These are phyloP conservation scores for Drosophila sproati DNA, from an alignment of 1,140 invertebrate species.

Conservation along the genomic window DNA sequence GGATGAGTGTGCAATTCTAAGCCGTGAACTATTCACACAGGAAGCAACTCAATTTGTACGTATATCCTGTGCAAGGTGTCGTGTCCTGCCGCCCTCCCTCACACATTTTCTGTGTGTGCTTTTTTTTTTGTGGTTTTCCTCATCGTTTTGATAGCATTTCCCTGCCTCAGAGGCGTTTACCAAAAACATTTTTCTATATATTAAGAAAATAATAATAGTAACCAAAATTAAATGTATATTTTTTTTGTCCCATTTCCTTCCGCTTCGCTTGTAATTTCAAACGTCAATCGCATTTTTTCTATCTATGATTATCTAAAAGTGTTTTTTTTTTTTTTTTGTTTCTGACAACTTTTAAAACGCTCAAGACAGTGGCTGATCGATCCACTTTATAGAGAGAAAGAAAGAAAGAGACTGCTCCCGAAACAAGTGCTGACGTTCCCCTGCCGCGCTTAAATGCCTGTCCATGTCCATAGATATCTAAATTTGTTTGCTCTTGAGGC, in stretches of 20 bases:
- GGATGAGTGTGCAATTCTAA: conserved; percentile 69
- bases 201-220: background rate
- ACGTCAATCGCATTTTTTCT: conserved; percentile 16
- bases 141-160: conserved; percentile 35
- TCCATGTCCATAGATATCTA: conserved; percentile 55
- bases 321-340: background rate
- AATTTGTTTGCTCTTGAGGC: conserved; percentile 70
- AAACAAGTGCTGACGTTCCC: background rate
- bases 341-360: conserved; percentile 37
- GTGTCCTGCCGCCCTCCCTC: background rate
- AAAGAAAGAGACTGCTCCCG: background rate
- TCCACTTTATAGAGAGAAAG: conserved; percentile 48
- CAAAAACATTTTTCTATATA: conserved; percentile 47
- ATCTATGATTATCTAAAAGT: background rate
- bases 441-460: background rate
- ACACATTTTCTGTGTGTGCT: background rate
- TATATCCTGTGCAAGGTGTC: conserved; percentile 66
- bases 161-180: conserved; percentile 13
- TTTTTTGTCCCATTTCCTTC: conserved; percentile 66
- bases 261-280: conserved; percentile 73
- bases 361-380: conserved; percentile 30
- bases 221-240: conserved; percentile 5
- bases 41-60: conserved; percentile 76
- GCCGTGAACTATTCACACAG: conserved; percentile 40
- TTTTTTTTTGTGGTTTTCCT: conserved; percentile 69